A percentile compares a stretch with the other conserved stretches of the same genome.
Evolutionary conservation across 23 tunicate genomes (phyloP).

Genomic region (Trididemnum nubilum): DNA sequence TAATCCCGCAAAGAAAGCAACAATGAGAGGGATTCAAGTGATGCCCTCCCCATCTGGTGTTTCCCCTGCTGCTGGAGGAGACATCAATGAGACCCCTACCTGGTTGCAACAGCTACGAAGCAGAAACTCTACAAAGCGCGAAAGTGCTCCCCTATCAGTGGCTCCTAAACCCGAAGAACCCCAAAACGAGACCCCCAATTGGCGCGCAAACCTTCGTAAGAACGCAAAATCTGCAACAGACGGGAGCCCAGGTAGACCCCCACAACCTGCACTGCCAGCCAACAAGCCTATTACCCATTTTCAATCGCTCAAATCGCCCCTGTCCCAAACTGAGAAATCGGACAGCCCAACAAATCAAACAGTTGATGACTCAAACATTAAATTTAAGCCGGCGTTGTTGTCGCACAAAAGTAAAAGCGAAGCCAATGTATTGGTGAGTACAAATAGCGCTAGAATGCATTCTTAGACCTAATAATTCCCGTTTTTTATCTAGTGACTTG

Average conservation of each 20-base stretch:
- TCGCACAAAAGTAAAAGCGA: conserved; percentile 19
- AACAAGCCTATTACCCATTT: not conserved
- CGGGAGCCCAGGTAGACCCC: not conserved
- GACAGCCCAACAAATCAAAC: not conserved
- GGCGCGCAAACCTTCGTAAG: conserved; percentile 47
- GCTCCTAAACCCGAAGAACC: conserved; percentile 38
- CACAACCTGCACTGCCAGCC: conserved; percentile 20
- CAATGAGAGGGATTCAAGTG: conserved; percentile 57
- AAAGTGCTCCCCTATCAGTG: conserved; percentile 13
- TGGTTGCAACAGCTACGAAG: conserved; percentile 71
- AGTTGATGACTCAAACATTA: not conserved
- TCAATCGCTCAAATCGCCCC: not conserved
- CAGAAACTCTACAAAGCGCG: conserved; percentile 56
- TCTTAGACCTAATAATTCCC: too few relatives aligned
- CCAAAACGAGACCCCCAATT: conserved; percentile 29
- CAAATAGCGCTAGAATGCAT: too few relatives aligned
- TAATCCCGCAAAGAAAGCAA: conserved; percentile 2
- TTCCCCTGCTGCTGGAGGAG: not conserved
- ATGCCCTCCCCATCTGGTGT: conserved; percentile 51
- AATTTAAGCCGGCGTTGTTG: not conserved
- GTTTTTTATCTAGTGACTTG: too few relatives aligned
- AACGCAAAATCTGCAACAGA: conserved; percentile 1
- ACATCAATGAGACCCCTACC: conserved; percentile 49
- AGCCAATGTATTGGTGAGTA: conserved; percentile 24
- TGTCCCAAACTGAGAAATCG: not conserved